These are phyloP conservation scores for Oegoconia quadripuncta DNA, from an alignment of 2,888 invertebrate genomes.

Conservation along the genomic window DNA sequence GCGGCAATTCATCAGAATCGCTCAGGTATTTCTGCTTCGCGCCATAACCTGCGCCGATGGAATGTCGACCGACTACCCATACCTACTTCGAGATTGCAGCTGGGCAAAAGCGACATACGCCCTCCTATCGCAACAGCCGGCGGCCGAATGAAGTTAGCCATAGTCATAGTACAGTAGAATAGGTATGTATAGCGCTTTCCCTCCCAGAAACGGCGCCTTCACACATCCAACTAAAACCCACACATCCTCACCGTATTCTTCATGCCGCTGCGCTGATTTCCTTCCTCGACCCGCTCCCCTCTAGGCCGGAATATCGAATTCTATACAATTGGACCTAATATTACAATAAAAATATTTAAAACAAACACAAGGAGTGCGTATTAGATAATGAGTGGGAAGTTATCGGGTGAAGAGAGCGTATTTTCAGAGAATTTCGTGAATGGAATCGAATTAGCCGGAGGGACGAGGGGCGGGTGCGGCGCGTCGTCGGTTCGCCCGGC, in stretches of 20 bases:
- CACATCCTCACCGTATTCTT: slow-evolving; percentile 36
- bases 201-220: slow-evolving; percentile 49
- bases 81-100: slow-evolving; percentile 39
- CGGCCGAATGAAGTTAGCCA: slow-evolving; percentile 33
- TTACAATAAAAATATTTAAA: slow-evolving; percentile 10
- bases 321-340: slow-evolving; percentile 16
- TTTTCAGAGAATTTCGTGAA: slow-evolving; percentile 69
- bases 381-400: slow-evolving; percentile 18
- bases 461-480: slow-evolving; percentile 23
- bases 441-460: slow-evolving; percentile 57
- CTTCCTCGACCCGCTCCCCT: slow-evolving; percentile 54
- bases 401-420: slow-evolving; percentile 39
- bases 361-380: slow-evolving; percentile 10
- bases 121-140: too few species aligned
- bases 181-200: slow-evolving; percentile 39
- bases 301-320: slow-evolving; percentile 35
- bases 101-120: too few species aligned
- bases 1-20: slow-evolving; percentile 64
- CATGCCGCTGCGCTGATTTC: slow-evolving; percentile 63
- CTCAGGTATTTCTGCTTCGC: slow-evolving; percentile 70
- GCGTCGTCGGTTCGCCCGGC: slow-evolving; percentile 29
- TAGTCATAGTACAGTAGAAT: neutral
- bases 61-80: slow-evolving; percentile 70
- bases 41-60: slow-evolving; percentile 63
- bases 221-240: slow-evolving; percentile 41